Conservation (phyloP, 2,888 invertebrate genomes). For the Rhimphoctona megacephalus region DNA sequence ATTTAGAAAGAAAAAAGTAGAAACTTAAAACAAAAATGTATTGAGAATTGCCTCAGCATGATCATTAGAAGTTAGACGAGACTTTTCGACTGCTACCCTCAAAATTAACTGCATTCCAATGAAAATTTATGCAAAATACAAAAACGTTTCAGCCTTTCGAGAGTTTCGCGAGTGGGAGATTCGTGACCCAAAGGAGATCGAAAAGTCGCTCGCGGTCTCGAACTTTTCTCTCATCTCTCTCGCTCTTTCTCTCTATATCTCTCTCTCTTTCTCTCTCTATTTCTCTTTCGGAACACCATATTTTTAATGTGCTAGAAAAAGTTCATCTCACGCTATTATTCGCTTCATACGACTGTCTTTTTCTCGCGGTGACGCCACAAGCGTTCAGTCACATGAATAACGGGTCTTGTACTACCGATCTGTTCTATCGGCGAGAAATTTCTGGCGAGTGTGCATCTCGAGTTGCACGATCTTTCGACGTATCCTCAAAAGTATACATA, state of each 20-base stretch:
- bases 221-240: conserved; percentile 44
- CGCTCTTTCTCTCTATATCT: not conserved
- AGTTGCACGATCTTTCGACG: conserved; percentile 64
- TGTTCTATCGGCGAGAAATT: conserved; percentile 44
- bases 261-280: not conserved
- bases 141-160: conserved; percentile 37
- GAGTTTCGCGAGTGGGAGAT: conserved; percentile 19
- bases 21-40: not conserved
- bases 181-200: conserved; percentile 44
- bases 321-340: conserved; percentile 55
- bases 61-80: conserved; percentile 25
- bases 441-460: conserved; percentile 59
- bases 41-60: conserved; percentile 11
- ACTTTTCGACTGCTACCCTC: conserved; percentile 7
- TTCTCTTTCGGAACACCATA: conserved; percentile 40
- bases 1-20: conserved; percentile 18
- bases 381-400: conserved; percentile 62
- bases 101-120: conserved; percentile 40
- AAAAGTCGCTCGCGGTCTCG: conserved; percentile 35
- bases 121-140: conserved; percentile 51
- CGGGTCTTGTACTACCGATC: conserved; percentile 52
- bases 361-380: conserved; percentile 52
- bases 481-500: conserved; percentile 17
- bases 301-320: conserved; percentile 42
- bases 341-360: conserved; percentile 24